These are phyloP conservation scores for Pachypeltis micranthus DNA, from an alignment of 1,140 invertebrate species.

Conservation along the genomic window DNA sequence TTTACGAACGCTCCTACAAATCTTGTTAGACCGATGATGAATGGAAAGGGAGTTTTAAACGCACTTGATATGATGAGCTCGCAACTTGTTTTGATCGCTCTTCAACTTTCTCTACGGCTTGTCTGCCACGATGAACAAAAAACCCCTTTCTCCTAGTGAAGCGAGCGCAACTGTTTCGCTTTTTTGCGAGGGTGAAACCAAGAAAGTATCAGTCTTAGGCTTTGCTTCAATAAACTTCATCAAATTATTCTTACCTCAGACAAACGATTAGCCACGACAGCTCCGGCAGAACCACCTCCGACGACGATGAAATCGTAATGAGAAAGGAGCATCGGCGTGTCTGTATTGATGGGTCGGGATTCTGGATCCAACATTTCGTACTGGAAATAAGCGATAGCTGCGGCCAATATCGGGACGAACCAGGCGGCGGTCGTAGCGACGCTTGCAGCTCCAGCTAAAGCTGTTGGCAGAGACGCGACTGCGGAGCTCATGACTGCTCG, in stretches of 20 bases:
- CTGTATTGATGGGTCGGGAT: slow-evolving; percentile 52
- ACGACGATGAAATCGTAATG: slow-evolving; percentile 79
- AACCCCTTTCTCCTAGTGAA: no score
- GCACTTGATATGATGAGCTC: no score
- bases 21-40: no score
- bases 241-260: slow-evolving; percentile 51
- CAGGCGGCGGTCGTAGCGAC: slow-evolving; percentile 49
- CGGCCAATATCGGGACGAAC: slow-evolving; percentile 66
- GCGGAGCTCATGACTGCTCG: slow-evolving; percentile 49
- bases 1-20: no score
- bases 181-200: no score
- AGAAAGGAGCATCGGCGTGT: slow-evolving; percentile 41
- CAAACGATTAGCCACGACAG: slow-evolving; percentile 78
- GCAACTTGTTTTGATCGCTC: no score
- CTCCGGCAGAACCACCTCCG: slow-evolving; percentile 84
- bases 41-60: no score
- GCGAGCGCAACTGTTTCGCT: no score
- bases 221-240: no score
- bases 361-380: slow-evolving; percentile 66
- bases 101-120: no score
- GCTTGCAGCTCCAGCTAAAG: slow-evolving; percentile 41
- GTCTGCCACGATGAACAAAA: no score
- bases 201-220: no score
- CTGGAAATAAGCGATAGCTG: slow-evolving; percentile 69
- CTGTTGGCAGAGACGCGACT: slow-evolving; percentile 42